These are phyloP conservation scores for Conchocele bisecta DNA, from an alignment of 2,888 invertebrate genomes.

Conservation along the genomic window DNA sequence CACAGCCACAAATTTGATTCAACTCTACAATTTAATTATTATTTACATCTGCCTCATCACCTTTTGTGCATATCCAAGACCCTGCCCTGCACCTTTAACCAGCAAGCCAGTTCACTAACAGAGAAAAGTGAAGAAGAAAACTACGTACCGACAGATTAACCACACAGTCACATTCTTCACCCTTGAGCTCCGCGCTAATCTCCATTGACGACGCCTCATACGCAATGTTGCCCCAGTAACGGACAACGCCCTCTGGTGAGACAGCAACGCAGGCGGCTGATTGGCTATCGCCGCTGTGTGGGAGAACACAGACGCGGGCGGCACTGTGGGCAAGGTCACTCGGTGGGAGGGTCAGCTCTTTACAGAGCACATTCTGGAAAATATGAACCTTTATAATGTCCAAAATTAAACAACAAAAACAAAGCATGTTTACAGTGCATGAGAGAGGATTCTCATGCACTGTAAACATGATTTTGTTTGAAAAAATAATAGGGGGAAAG, in stretches of 20 bases:
- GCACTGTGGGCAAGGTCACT: constrained; percentile 93
- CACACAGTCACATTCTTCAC: constrained; percentile 82
- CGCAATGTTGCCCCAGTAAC: constrained; percentile 96
- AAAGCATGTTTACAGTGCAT: too few relatives aligned
- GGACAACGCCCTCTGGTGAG: constrained; percentile 94
- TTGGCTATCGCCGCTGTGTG: constrained; percentile 85
- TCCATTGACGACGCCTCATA: constrained; percentile 94
- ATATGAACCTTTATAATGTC: too few relatives aligned
- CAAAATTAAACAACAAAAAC: too few relatives aligned
- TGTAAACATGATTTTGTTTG: too few relatives aligned
- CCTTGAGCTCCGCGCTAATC: constrained; percentile 91
- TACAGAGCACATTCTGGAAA: constrained; percentile 87
- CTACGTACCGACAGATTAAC: constrained; percentile 77
- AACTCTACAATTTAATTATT: too few relatives aligned
- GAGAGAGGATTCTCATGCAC: too few relatives aligned
- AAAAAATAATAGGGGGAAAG: too few relatives aligned
- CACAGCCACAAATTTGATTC: too few relatives aligned
- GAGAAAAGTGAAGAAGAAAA: neutral
- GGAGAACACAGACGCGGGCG: constrained; percentile 87
- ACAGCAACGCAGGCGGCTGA: constrained; percentile 87
- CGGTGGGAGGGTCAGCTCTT: constrained; percentile 93
- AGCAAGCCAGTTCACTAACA: neutral
- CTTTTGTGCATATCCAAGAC: too few relatives aligned
- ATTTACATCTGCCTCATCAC: too few relatives aligned
- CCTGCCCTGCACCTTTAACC: too few relatives aligned